These are phyloP conservation scores for Drosophila meridiana DNA, from an alignment of 2,888 invertebrate genomes.

Conservation along the genomic window DNA sequence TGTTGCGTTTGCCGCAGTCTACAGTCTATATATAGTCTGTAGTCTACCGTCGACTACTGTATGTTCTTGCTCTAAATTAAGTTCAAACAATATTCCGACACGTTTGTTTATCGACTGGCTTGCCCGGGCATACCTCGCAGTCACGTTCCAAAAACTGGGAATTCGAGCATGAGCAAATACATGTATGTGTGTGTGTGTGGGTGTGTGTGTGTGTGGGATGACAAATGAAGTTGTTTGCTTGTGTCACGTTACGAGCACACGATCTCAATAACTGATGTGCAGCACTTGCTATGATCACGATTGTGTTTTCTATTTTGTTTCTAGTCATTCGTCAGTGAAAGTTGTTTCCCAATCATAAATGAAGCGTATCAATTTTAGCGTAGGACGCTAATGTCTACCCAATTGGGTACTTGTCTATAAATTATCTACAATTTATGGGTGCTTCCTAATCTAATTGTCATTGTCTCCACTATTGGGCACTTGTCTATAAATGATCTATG, in stretches of 20 bases:
- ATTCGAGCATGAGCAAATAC: conserved; percentile 17
- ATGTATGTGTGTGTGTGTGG: not conserved
- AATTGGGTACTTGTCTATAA: not conserved
- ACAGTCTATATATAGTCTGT: not conserved
- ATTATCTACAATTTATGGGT: not conserved
- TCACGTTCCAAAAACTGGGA: conserved; percentile 23
- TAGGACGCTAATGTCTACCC: conserved; percentile 16
- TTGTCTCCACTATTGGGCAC: not conserved
- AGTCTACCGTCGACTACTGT: not conserved
- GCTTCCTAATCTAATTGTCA: not conserved
- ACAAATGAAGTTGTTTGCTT: conserved; percentile 71
- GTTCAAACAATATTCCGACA: conserved; percentile 62
- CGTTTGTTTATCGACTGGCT: conserved; percentile 52
- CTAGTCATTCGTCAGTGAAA: conserved; percentile 73
- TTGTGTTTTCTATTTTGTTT: conserved; percentile 77
- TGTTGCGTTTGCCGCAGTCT: not conserved
- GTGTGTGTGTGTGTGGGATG: conserved; percentile 31
- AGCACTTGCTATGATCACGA: conserved; percentile 41
- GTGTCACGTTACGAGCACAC: conserved; percentile 73
- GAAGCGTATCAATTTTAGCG: conserved; percentile 33
- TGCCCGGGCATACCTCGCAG: conserved; percentile 8
- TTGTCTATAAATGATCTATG: not conserved
- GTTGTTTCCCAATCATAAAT: conserved; percentile 38
- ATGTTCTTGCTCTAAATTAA: conserved; percentile 53
- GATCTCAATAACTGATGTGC: conserved; percentile 31